A percentile compares a stretch with the other conserved stretches of the same genome.
phyloP scores from a whole-genome alignment of 2,888 invertebrate genomes.

The Dione vanillae region DNA sequence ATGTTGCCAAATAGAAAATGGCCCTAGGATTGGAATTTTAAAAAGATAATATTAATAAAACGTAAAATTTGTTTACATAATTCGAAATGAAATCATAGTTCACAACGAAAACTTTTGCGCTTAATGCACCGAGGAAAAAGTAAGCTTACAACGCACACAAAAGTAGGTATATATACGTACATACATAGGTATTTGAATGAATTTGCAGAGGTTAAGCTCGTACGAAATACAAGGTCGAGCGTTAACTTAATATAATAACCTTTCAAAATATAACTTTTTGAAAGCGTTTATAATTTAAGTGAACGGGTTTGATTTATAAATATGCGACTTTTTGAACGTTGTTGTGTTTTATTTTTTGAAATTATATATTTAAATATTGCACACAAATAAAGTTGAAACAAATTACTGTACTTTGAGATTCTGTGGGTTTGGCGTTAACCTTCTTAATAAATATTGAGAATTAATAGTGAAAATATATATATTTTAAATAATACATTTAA shows the following conservation, averaged over 20 bases:
- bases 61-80: not conserved
- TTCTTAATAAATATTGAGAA: not conserved
- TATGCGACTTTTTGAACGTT: not conserved
- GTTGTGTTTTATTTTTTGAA: not conserved
- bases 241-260: constrained; percentile 24
- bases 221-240: constrained; percentile 28
- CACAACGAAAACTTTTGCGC: not conserved
- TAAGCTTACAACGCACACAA: constrained; percentile 7
- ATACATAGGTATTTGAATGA: constrained; percentile 12
- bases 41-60: not conserved
- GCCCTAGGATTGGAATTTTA: not conserved
- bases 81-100: constrained; percentile 5
- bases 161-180: too few relatives aligned
- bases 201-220: constrained; percentile 28
- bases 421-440: not conserved
- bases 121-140: not conserved
- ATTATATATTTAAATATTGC: not conserved
- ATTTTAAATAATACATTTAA: not conserved
- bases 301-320: not conserved
- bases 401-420: not conserved
- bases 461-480: too few relatives aligned
- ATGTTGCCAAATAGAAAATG: constrained; percentile 29
- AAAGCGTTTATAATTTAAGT: constrained; percentile 13
- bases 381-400: too few relatives aligned
- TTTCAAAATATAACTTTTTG: constrained; percentile 8